Evolutionary conservation across 1,140 invertebrate genomes (phyloP), one percentile per base, ranked within the genome.

Genomic region (Sitophilus oryzae): DNA sequence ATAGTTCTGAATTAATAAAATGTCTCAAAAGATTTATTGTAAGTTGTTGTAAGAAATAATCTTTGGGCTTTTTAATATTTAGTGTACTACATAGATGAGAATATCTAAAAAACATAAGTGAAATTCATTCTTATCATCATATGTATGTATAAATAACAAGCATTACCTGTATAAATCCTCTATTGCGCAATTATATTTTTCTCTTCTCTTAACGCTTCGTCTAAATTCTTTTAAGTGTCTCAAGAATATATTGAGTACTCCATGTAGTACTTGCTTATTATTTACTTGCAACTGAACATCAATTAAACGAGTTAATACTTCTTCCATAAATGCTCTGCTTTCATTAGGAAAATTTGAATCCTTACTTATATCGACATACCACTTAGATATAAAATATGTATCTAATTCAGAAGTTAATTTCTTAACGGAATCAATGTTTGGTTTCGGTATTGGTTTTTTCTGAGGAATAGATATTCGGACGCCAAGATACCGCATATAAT

Each of bases 1-100:
- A 82, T 14, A 84, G 60, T 63, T 84, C 82, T 78, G 80, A 82
- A 3, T 81, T 79, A 11, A 83, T 67, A 52, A 84, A 77, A 62
- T 83, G 81, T 61, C 77, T 76, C 2, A 83, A 63, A 42, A 83
- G 63, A 41, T 81, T 72, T 52, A 74, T 74, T 20, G 81, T 71
- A 18, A 83, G 60, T 57, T 72, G 73, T 62, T 78, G 71, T n/a
- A 79, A 68, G 60, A 76, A 82, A 56, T 82, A 78, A 25, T 81
- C 78, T 16, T 77, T 69, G 0, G 74, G 60, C 58, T 65, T 62
- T 25, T 70, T 64, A 48, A 71, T 77, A 30, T 74, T 74, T 50
- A 37, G 23, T 2, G 25, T 43, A 34, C 72, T 74, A 14, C 68
- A 71, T 9, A 73, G 66, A 63, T 77, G 74, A 10, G 67, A 69